Evolutionary conservation across 2,797 vertebrate genomes (phyloP).

Genomic region (Molothrus ater): DNA sequence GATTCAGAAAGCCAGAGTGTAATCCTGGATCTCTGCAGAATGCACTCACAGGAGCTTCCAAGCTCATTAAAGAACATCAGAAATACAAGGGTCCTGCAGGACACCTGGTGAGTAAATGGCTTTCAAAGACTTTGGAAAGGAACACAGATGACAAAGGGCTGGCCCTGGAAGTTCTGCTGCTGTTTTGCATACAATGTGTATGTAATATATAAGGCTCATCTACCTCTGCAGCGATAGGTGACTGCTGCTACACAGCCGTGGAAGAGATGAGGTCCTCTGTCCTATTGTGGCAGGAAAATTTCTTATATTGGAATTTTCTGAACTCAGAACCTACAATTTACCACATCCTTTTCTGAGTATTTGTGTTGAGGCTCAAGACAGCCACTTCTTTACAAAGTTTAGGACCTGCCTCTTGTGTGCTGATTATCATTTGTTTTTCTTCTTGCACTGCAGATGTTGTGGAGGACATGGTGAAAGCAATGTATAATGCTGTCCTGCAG

Average conservation of each 20-base stretch:
- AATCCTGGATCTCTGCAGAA: neutral
- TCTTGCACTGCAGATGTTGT: neutral
- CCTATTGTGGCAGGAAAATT: neutral
- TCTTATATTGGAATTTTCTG: neutral
- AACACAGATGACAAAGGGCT: neutral
- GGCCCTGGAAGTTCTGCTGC: neutral
- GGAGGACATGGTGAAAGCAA: neutral
- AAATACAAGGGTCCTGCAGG: neutral
- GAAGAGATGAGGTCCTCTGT: neutral
- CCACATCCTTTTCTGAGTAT: neutral
- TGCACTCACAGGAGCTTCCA: neutral
- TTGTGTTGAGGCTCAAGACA: neutral
- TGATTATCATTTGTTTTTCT: neutral
- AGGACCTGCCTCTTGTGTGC: neutral
- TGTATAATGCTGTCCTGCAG: neutral
- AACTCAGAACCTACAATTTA: neutral
- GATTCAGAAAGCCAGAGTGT: neutral
- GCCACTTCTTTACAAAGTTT: neutral
- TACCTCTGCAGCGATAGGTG: accelerated
- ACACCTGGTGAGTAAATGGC: neutral
- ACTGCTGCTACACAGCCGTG: accelerated
- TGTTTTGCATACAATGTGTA: accelerated
- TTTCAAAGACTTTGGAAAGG: neutral
- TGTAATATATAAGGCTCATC: neutral
- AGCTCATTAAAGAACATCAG: neutral